Evolutionary conservation across 2,888 invertebrate species (phyloP).

Genomic region (Drosophila cognata): DNA sequence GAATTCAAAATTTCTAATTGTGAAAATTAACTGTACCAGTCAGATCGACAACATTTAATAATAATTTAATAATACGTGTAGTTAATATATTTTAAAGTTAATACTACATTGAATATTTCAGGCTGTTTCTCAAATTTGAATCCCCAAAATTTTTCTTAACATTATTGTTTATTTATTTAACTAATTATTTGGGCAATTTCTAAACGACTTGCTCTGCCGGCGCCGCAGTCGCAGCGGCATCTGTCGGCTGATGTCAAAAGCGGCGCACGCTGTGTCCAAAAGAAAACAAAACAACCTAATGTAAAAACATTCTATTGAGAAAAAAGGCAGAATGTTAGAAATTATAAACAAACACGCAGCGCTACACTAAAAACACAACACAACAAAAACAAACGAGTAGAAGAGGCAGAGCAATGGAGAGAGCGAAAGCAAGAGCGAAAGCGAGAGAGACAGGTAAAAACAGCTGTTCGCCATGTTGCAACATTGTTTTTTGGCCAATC

Average conservation of each 20-base stretch:
- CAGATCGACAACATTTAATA: not conserved
- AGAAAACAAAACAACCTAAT: conserved; percentile 24
- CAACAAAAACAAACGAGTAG: conserved; percentile 51
- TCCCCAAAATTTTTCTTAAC: not conserved
- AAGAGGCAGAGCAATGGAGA: conserved; percentile 19
- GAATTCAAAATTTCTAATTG: conserved; percentile 14
- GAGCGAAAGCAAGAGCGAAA: conserved; percentile 26
- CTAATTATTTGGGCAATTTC: conserved; percentile 42
- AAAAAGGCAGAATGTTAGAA: conserved; percentile 22
- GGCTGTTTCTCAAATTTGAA: not conserved
- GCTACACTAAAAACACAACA: conserved; percentile 20
- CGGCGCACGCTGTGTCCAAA: conserved; percentile 26
- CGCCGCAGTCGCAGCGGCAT: conserved; percentile 6
- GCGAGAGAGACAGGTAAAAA: conserved; percentile 47
- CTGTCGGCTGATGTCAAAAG: conserved; percentile 41
- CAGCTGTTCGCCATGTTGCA: conserved; percentile 60
- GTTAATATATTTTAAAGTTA: not conserved
- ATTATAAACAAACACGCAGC: conserved; percentile 35
- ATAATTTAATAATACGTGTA: not conserved
- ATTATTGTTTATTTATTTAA: conserved; percentile 21
- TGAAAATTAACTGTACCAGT: not conserved
- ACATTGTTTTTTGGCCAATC: conserved; percentile 27
- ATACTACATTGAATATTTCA: not conserved
- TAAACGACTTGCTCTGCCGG: conserved; percentile 3
- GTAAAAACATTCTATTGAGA: conserved; percentile 11